Percentiles rank a stretch among this genome's conserved stretches.
phyloP scores from a whole-genome alignment of 2,113 vertebrate species.

The Psettodes erumei region DNA sequence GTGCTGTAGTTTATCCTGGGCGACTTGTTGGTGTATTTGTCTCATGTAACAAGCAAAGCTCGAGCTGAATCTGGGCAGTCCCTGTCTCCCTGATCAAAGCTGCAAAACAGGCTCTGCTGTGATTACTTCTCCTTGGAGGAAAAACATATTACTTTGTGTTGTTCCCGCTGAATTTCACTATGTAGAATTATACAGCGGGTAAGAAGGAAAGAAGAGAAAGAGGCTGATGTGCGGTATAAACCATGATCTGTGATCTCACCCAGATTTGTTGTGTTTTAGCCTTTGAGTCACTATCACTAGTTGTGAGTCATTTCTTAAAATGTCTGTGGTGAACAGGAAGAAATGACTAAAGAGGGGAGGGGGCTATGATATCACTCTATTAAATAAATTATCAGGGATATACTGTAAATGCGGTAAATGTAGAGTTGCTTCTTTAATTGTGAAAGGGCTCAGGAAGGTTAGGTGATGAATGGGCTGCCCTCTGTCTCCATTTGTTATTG shows the following conservation, averaged over 20 bases:
- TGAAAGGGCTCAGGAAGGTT: conserved; percentile 28
- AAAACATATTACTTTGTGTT: not conserved
- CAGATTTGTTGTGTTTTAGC: conserved; percentile 14
- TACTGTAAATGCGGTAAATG: conserved; percentile 11
- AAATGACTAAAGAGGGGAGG: not conserved
- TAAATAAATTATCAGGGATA: not conserved
- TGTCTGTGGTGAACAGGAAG: conserved; percentile 12
- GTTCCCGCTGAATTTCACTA: not conserved
- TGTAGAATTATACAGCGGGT: not conserved
- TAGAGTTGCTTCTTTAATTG: not conserved
- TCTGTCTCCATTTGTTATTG: conserved; percentile 34
- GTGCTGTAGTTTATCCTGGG: conserved; percentile 9
- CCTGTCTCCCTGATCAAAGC: conserved; percentile 36
- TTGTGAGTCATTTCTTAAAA: conserved; percentile 50
- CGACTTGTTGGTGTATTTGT: conserved; percentile 4
- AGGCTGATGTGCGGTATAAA: conserved; percentile 1
- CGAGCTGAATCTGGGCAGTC: conserved; percentile 15
- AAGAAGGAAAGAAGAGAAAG: not conserved
- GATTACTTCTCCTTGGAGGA: not conserved
- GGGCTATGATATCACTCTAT: not conserved
- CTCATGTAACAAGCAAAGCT: conserved; percentile 23
- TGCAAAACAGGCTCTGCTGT: conserved; percentile 27
- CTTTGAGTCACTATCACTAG: conserved; percentile 21
- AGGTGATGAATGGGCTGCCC: conserved; percentile 15
- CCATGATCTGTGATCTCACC: conserved; percentile 32